A percentile compares a stretch with the other conserved stretches of the same genome.
Conservation (phyloP, 2,888 invertebrate species). For the Dyspetes luteomarginatus region DNA sequence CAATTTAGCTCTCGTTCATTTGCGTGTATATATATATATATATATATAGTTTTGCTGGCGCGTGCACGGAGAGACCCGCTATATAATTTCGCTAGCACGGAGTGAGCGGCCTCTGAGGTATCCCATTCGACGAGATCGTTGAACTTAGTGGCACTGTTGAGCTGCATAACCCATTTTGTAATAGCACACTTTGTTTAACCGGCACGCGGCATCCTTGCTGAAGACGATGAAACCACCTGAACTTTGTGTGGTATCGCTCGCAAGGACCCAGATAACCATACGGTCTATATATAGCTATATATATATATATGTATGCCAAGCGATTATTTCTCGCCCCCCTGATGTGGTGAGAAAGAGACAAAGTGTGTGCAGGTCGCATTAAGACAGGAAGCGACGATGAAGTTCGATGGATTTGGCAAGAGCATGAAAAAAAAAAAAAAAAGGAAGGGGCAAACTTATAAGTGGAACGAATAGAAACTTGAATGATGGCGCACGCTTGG, state of each 20-base stretch:
- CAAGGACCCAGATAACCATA: constrained; percentile 48
- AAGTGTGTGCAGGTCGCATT: neutral
- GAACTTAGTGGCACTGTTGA: constrained; percentile 80
- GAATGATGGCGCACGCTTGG: neutral
- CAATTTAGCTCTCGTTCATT: neutral
- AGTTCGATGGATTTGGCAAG: constrained; percentile 51
- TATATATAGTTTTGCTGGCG: constrained; percentile 26
- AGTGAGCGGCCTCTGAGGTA: constrained; percentile 72
- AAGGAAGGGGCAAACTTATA: neutral
- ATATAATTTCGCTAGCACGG: constrained; percentile 78
- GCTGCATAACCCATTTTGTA: constrained; percentile 83
- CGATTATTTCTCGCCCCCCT: neutral
- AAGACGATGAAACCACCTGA: constrained; percentile 54
- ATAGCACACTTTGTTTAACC: constrained; percentile 82
- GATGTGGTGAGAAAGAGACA: constrained; percentile 31
- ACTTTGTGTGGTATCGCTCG: constrained; percentile 5
- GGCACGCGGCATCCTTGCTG: constrained; percentile 79
- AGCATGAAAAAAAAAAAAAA: constrained; percentile 30
- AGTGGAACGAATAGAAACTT: constrained; percentile 55
- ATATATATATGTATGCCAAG: neutral
- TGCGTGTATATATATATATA: neutral
- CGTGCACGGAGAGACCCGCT: constrained; percentile 74
- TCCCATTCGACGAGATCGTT: constrained; percentile 74
- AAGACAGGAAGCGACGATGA: no score
- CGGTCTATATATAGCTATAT: no score